A percentile compares a stretch with the other conserved stretches of the same genome.
Evolutionary conservation across 2,113 vertebrate genomes (phyloP).

Genomic region (Pterocles orientalis): DNA sequence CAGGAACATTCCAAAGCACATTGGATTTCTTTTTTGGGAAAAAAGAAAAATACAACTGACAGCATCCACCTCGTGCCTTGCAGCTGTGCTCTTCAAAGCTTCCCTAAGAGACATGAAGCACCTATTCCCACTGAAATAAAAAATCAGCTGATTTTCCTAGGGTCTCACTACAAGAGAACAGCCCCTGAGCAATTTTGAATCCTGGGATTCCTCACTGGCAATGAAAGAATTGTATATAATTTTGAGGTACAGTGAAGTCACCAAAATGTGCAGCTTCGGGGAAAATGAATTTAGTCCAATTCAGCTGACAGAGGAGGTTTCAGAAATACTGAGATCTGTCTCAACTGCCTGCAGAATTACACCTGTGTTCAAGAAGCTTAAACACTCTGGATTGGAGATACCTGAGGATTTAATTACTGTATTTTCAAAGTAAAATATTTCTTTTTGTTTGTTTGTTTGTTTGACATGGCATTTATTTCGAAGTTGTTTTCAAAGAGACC

Average conservation of each 20-base stretch:
- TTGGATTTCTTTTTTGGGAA: background rate
- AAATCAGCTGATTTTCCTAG: background rate
- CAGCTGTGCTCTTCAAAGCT: conserved; percentile 33
- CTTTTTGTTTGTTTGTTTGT: background rate
- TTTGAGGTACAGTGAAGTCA: background rate
- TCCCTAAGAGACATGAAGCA: background rate
- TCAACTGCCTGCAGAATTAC: background rate
- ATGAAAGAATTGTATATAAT: background rate
- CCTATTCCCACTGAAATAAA: background rate
- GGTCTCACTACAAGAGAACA: background rate
- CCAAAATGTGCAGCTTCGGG: background rate
- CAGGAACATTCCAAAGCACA: background rate
- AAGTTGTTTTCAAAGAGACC: background rate
- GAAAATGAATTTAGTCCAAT: background rate
- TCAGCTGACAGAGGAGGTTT: background rate
- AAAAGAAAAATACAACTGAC: background rate
- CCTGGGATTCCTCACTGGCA: background rate
- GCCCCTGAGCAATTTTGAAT: background rate
- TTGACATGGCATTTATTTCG: background rate
- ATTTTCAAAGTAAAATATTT: background rate
- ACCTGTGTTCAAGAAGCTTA: background rate
- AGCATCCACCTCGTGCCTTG: background rate
- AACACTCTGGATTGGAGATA: background rate
- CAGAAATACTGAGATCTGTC: background rate
- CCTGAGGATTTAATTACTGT: background rate